Evolutionary conservation across 2,113 vertebrate genomes (phyloP).

Genomic region (Paracyprichromis sp.): DNA sequence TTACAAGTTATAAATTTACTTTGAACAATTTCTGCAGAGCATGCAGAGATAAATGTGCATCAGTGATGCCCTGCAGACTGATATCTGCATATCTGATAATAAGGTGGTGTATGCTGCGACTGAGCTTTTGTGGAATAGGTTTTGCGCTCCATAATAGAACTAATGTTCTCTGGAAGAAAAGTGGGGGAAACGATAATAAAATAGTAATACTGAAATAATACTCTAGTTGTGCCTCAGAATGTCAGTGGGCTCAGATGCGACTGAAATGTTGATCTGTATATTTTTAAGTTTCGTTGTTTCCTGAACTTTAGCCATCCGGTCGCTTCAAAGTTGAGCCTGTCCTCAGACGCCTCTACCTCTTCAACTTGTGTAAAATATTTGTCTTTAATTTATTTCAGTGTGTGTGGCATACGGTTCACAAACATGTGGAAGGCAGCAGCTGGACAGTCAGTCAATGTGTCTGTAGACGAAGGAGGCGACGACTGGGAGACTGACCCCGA

Average conservation of each 20-base stretch:
- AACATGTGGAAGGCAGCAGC: conserved; percentile 95
- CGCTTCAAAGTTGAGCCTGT: background rate
- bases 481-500: conserved; percentile 99
- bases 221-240: background rate
- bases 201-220: background rate
- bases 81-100: background rate
- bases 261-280: background rate
- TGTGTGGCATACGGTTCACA: background rate
- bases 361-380: background rate
- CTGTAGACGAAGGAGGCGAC: conserved; percentile 75
- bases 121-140: background rate
- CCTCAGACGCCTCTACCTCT: background rate
- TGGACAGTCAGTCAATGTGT: conserved; percentile 75
- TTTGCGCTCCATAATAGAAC: background rate
- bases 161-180: background rate
- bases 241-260: background rate
- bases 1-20: background rate
- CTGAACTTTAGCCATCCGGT: background rate
- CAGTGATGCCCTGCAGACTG: background rate
- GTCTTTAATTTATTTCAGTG: background rate
- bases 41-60: fast-evolving
- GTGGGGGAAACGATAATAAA: background rate
- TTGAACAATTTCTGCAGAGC: background rate
- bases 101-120: background rate
- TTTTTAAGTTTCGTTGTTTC: background rate